Evolutionary conservation across 2,888 invertebrate species (phyloP), one percentile per base, ranked within the genome.

Genomic region (Biston betularia): DNA sequence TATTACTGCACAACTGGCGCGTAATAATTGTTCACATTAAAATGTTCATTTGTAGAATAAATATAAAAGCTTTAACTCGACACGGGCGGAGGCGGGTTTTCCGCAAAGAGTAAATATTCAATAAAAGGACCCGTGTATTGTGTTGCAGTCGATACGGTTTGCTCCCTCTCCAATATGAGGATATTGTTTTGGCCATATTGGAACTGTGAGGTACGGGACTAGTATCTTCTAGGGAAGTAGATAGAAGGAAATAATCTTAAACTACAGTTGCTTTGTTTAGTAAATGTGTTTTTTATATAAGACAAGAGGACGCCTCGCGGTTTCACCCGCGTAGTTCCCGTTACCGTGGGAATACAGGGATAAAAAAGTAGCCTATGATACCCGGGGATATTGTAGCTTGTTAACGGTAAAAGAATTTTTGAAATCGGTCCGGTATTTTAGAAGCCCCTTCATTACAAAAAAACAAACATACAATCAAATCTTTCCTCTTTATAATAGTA

Each of bases 171-270:
- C 89, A 89, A 90, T 89, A 89, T 82, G 84, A 74, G 80, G 80
- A 86, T 87, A 89, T 89, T 90, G 89, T 89, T 87, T 86, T 80
- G 79, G 79, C 79, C 75, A 78, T 82, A 86, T 88, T 86, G 86
- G 81, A 84, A 84, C 70, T 60, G 69, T 62, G 59, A 58, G 50
- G 48, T 57, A 54, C 46, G 45, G 12, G 45, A 46, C 34, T 55
- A 14, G 33, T 40, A n/a, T 24, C 45, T 59, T 14, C 14, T 44
- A 52, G 46, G 10, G 35, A 64, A 40, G n/a, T 14, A 52, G 45
- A 15, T 14, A n/a, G 15, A 38, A 45, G 6, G 6, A 5, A 14
- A 8, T 14, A 12, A n/a, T 9, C 3, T 34, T 14, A 35, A 8
- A 35, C 14, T n/a, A n/a, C 12, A 12, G n/a, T 11, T 12, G 11